Evolutionary conservation across 2,888 invertebrate species (phyloP), one percentile per base, ranked within the genome.

Genomic region (Pyrrhia umbra): DNA sequence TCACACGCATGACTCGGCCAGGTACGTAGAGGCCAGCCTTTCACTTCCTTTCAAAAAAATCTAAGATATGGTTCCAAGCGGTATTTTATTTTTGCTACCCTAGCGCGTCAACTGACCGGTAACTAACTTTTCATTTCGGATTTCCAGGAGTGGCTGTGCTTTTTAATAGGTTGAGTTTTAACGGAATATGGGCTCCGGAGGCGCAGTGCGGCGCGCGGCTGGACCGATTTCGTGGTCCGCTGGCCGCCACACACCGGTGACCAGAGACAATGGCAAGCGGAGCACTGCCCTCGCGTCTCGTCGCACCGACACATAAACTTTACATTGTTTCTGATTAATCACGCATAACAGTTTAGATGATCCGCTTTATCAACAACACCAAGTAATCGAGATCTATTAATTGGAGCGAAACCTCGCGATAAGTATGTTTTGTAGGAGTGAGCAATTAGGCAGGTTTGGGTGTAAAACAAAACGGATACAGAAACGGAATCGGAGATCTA

Each of bases 171-270:
- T n/a, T 25, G 20, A 65, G 43, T 79, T 69, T 67, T 77, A 71
- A 18, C 16, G 43, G 30, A 63, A 63, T 51, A 49, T 72, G 55
- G 55, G 56, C 45, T 68, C 62, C 77, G 62, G 65, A 80, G 72
- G 75, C 73, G 75, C 77, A 78, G 77, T 79, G 67, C 69, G 74
- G 68, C 81, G 83, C 79, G 86, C 81, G 86, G 85, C 88, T 88
- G 87, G 88, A 91, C 84, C 91, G 93, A 94, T 94, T 93, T 94
- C 91, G 91, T 93, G 93, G 89, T 93, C 89, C 88, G 90, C 85
- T 92, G 92, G 76, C 75, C 86, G 89, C 89, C 86, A 93, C 93
- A 93, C 91, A 87, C 91, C 92, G 90, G 82, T 94, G 93, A 80
- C 75, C 88, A 85, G 80, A 89, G 86, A 94, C 94, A 94, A 94